Percentiles rank a stretch among this genome's conserved stretches.
Conservation (phyloP, 1,140 invertebrate genomes). For the Lycorma delicatula region DNA sequence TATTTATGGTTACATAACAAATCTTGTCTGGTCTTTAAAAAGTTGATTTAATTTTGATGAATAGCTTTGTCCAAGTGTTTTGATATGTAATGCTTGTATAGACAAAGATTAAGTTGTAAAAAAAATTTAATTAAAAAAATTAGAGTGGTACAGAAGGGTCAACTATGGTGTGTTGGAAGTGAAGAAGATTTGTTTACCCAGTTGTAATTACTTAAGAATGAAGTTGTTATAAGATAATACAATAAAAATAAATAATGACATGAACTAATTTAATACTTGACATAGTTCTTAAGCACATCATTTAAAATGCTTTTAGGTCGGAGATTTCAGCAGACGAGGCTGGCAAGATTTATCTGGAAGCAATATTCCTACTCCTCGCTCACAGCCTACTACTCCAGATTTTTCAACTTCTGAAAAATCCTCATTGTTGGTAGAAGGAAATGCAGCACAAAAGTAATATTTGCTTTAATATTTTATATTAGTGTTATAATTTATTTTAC, state of each 20-base stretch:
- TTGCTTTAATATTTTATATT: not conserved
- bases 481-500: not conserved
- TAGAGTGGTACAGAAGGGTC: not conserved
- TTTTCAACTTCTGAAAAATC: conserved; percentile 19
- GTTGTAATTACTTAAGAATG: no score
- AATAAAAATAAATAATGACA: no score
- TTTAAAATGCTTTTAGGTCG: conserved; percentile 50
- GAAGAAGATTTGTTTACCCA: no score
- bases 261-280: no score
- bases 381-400: not conserved
- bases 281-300: no score
- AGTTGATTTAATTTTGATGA: no score
- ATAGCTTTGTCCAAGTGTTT: no score
- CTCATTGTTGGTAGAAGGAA: conserved; percentile 17
- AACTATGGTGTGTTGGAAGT: no score
- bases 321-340: conserved; percentile 57
- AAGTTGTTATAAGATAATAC: no score
- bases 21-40: no score
- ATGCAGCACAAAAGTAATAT: conserved; percentile 2
- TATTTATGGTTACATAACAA: no score
- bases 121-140: conserved; percentile 1
- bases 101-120: not conserved
- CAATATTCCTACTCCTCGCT: conserved; percentile 41
- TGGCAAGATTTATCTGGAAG: conserved; percentile 55
- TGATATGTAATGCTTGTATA: no score